A percentile compares a stretch with the other conserved stretches of the same genome.
Evolutionary conservation across 2,888 invertebrate species (phyloP).

Genomic region (Catocala nupta): DNA sequence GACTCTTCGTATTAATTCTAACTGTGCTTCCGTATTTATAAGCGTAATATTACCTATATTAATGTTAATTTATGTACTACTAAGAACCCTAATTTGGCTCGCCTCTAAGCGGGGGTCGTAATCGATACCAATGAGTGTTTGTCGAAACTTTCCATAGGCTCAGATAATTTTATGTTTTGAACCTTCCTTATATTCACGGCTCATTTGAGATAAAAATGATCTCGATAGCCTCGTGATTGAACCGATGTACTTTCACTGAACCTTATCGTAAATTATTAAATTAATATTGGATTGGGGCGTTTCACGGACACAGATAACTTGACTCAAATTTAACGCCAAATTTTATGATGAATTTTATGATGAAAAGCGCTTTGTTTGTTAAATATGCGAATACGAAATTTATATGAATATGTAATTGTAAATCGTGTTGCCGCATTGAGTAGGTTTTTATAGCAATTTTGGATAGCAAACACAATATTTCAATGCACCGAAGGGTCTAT

Average conservation of each 20-base stretch:
- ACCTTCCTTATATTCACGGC: constrained; percentile 20
- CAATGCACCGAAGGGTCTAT: constrained; percentile 8
- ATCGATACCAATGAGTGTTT: constrained; percentile 12
- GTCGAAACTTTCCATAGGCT: constrained; percentile 23
- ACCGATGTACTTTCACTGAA: constrained; percentile 22
- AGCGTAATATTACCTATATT: constrained; percentile 14
- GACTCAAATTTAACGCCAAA: constrained; percentile 10
- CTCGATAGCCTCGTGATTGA: constrained; percentile 40
- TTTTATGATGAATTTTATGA: constrained; percentile 12
- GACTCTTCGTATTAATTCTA: constrained; percentile 8
- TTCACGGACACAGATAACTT: constrained; percentile 14
- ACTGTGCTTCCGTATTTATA: constrained; percentile 8
- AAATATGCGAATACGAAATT: constrained; percentile 19
- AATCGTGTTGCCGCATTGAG: constrained; percentile 13
- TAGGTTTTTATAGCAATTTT: constrained; percentile 13
- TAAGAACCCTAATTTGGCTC: constrained; percentile 6
- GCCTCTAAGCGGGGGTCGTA: constrained; percentile 3
- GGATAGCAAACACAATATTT: constrained; percentile 15
- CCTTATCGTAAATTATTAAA: constrained; percentile 44
- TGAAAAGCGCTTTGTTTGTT: constrained; percentile 14
- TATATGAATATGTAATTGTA: constrained; percentile 22
- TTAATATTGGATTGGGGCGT: constrained; percentile 33
- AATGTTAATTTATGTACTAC: constrained; percentile 19
- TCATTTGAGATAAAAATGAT: constrained; percentile 45
- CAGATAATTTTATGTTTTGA: constrained; percentile 27